Evolutionary conservation across 2,888 invertebrate genomes (phyloP), one percentile per base, ranked within the genome.

Genomic region (Candidula unifasciata): DNA sequence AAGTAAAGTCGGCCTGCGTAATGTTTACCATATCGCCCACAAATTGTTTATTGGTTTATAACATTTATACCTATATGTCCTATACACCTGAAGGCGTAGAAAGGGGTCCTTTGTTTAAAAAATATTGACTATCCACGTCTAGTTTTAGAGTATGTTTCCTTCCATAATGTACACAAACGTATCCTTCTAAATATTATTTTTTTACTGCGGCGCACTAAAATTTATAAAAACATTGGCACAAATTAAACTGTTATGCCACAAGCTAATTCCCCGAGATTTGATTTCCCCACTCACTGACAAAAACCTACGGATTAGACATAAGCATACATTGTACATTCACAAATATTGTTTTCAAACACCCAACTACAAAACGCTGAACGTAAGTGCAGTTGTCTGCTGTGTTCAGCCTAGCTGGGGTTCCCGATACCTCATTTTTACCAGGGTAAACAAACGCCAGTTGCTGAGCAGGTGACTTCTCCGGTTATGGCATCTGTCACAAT

Each of bases 401-500:
- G 54, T 74, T 74, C 24, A 5, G 52, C 21, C 18, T 33, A 54
- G 73, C n/a, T 35, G 54, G 21, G 30, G 30, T 74, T 74, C 10
- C 74, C 18, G 30, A 54, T 30, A 2, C 21, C 1, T 21, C 18
- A 30, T 33, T 54, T 54, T 74, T 54, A 18, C 30, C 16, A 5
- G 54, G 18, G 10, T 21, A 74, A 33, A 74, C 44, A 74, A 33
- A 3, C 16, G 13, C 3, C 16, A 54, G 52, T 27, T 74, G 52
- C 27, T 18, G 74, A 74, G 16, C 74, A 54, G 74, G 54, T 74
- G 30, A 54, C 74, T 74, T 54, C 74, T 54, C 54, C 30, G 30
- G 54, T 74, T 74, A 54, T 74, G 74, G 74, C 74, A 74, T 30
- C 52, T 74, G 74, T 54, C 74, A 74, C 74, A 74, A 74, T 74